These are phyloP conservation scores for Phytoseiulus persimilis DNA, from an alignment of 2,888 invertebrate genomes.

Conservation along the genomic window DNA sequence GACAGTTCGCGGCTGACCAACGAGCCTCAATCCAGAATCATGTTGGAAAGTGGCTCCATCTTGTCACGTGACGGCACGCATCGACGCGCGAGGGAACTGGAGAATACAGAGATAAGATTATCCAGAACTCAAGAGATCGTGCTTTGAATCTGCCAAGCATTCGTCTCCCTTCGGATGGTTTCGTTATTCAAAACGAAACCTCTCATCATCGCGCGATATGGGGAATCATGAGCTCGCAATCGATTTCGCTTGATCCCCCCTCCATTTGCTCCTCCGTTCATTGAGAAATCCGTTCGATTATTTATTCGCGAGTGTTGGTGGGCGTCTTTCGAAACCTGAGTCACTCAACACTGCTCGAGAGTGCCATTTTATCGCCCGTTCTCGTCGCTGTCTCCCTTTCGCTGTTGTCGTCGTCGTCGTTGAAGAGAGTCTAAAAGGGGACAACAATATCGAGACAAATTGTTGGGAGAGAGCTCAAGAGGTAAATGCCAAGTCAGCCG, in stretches of 20 bases:
- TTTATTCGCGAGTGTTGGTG: background rate
- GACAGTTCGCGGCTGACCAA: too few species aligned
- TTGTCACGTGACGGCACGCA: too few species aligned
- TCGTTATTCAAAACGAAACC: background rate
- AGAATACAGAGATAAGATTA: too few species aligned
- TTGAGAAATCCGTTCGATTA: background rate
- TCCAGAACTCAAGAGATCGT: too few species aligned
- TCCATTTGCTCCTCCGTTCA: background rate
- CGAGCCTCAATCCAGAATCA: too few species aligned
- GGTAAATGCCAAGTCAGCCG: background rate
- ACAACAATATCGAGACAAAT: conserved; percentile 5
- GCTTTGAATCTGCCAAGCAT: too few species aligned
- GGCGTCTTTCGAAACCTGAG: background rate
- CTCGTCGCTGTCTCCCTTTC: background rate
- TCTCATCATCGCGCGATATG: background rate
- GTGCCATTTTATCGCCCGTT: background rate
- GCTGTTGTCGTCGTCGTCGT: background rate
- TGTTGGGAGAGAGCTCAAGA: background rate
- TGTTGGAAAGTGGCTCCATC: too few species aligned
- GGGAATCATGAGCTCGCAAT: background rate
- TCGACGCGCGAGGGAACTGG: too few species aligned
- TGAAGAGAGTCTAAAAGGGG: background rate
- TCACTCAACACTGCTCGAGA: background rate
- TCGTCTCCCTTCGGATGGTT: too few species aligned
- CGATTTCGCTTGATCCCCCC: background rate